Evolutionary conservation across 2,113 vertebrate species (phyloP), one percentile per base, ranked within the genome.

Genomic region (Ailurus styani): DNA sequence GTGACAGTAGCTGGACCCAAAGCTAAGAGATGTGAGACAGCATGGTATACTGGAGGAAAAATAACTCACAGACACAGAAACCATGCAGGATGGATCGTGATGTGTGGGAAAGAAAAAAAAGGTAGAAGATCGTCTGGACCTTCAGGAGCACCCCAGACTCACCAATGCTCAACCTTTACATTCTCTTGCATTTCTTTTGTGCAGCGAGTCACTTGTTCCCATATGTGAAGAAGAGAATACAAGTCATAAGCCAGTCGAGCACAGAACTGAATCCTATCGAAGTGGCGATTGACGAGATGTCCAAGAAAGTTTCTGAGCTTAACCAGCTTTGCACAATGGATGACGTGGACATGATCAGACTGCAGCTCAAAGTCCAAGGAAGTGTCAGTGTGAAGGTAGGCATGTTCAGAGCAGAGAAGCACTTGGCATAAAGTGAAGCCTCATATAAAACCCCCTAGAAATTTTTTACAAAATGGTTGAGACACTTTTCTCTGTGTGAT

Each of bases 241-340:
- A 99, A 97, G 99, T 99, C 95, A 97, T 99, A 79, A 99, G 99
- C 97, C 99, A 99, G 78, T 99, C 99, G 40, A 99, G 99, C 98
- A 99, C 99, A 2, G 99, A 99, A 93, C 99, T 99, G 98, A 99
- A 99, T 97, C 99, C 99, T 0, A 99, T 99, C 0, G 99, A 99
- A 97, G 99, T 99, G n/a, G 99, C 99, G 0, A 99, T 99, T n/a
- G 99, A 99, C 64, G 99, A 99, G 98, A 99, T 99, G 99, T 99
- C 99, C 70, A 99, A 99, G 64, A 99, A 99, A 84, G 99, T 99
- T 83, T 99, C 99, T 0, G 99, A 99, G 98, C 99, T 99, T 93
- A 99, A 99, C 87, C 99, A 99, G 98, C 99, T 99, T 75, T 99
- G 99, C 98, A 99, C 98, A 6, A 99, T 99, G 99, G 99, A 99